Evolutionary conservation across 1,140 invertebrate species (phyloP).

Genomic region (Telenomus remus): DNA sequence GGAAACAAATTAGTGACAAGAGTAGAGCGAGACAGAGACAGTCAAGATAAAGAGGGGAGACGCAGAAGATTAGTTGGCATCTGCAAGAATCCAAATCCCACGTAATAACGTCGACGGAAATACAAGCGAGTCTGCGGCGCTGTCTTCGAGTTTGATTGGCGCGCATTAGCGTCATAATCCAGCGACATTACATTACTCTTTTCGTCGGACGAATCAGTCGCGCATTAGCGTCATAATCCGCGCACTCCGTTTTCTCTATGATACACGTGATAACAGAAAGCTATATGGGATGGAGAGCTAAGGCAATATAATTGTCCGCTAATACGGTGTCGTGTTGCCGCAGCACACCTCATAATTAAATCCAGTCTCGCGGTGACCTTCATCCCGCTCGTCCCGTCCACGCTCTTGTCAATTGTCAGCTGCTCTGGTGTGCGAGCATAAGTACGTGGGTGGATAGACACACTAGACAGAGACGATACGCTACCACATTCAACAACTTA

Average conservation of each 20-base stretch:
- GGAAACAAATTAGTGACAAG: too few relatives aligned
- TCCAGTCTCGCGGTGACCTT: constrained; percentile 20
- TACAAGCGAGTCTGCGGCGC: background rate
- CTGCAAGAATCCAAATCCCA: constrained; percentile 6
- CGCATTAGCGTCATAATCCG: background rate
- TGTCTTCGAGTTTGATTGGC: constrained; percentile 19
- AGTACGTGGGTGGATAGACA: too few relatives aligned
- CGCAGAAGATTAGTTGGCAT: background rate
- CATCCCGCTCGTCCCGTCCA: constrained; percentile 24
- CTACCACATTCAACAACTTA: too few relatives aligned
- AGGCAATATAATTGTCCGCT: constrained; percentile 30
- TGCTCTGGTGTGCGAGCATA: constrained; percentile 20
- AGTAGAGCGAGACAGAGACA: too few relatives aligned
- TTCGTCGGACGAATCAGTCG: too few relatives aligned
- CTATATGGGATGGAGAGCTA: too few relatives aligned
- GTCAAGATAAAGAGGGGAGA: too few relatives aligned
- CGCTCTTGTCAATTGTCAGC: constrained; percentile 27
- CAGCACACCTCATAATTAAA: constrained; percentile 40
- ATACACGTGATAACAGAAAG: constrained; percentile 33
- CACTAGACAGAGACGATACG: too few relatives aligned
- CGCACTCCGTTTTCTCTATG: constrained; percentile 19
- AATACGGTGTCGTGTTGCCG: constrained; percentile 27
- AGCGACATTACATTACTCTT: constrained; percentile 11
- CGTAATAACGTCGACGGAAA: constrained; percentile 3
- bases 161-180: constrained; percentile 31